These are phyloP conservation scores for Enteromius afrohamiltoni DNA, from an alignment of 2,797 vertebrate species.

Conservation along the genomic window DNA sequence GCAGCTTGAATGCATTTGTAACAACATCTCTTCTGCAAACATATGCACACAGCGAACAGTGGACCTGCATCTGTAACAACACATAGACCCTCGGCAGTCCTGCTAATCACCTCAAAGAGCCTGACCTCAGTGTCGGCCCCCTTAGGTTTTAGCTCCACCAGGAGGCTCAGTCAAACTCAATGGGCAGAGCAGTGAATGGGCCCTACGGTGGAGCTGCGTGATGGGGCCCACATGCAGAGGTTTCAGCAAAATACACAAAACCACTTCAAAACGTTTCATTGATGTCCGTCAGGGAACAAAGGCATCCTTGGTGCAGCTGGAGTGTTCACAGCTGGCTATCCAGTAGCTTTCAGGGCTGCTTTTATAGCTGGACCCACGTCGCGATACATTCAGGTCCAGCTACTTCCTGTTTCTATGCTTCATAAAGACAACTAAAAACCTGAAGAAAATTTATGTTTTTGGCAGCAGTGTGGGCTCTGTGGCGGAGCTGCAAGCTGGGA, in stretches of 20 bases:
- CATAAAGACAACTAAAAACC: constrained; percentile 22
- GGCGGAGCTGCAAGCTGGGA: constrained; percentile 42
- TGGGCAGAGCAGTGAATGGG: constrained; percentile 28
- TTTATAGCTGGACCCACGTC: constrained; percentile 35
- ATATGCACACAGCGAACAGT: constrained; percentile 16
- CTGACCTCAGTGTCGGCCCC: constrained; percentile 51
- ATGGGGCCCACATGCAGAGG: constrained; percentile 37
- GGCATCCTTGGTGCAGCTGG: constrained; percentile 42
- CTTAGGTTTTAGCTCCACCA: constrained; percentile 30
- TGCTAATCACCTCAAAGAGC: constrained; percentile 48
- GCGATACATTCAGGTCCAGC: not conserved
- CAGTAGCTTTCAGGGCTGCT: constrained; percentile 27
- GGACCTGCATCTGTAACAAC: constrained; percentile 54
- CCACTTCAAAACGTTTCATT: constrained; percentile 47
- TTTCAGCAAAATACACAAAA: constrained; percentile 47
- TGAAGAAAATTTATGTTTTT: not conserved
- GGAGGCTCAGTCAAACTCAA: constrained; percentile 44
- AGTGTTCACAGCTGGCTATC: constrained; percentile 23
- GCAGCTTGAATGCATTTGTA: constrained; percentile 36
- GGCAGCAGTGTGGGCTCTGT: constrained; percentile 4
- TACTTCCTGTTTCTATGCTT: constrained; percentile 32
- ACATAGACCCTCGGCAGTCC: constrained; percentile 36
- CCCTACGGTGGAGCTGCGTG: constrained; percentile 45
- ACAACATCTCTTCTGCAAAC: constrained; percentile 33
- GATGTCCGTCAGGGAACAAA: constrained; percentile 42